phyloP scores from a whole-genome alignment of 1,140 invertebrate species.

The Cydia splendana region DNA sequence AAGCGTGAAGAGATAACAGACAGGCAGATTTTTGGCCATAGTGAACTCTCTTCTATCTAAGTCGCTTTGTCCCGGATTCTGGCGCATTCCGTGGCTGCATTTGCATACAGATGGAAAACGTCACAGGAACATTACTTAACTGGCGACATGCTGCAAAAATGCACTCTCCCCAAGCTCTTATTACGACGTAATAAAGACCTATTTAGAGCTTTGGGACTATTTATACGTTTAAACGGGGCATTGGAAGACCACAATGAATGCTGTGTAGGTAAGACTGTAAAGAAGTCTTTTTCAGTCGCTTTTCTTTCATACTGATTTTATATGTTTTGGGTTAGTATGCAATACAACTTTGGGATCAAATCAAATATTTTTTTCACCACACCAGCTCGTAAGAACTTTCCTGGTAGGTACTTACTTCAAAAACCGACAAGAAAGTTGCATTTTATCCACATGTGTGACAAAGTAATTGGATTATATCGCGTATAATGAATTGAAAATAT shows the following conservation, averaged over 20 bases:
- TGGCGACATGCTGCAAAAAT: constrained; percentile 33
- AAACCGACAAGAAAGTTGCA: no score
- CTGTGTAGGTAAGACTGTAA: not conserved
- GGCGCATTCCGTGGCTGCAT: constrained; percentile 45
- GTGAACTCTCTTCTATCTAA: not conserved
- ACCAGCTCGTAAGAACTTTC: no score
- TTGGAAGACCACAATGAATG: not conserved
- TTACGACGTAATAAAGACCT: not conserved
- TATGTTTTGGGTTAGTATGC: no score
- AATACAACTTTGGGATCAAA: not conserved
- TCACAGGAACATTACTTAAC: constrained; percentile 59
- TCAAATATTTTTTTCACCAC: no score
- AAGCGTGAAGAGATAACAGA: no score
- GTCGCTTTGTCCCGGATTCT: not conserved
- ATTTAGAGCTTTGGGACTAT: not conserved
- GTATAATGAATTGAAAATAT: no score
- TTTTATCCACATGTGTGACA: no score
- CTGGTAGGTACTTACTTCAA: no score
- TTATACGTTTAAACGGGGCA: not conserved
- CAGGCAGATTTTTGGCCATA: no score
- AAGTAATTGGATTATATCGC: no score
- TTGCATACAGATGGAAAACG: constrained; percentile 68
- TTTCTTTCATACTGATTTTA: not conserved
- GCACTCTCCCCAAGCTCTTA: not conserved
- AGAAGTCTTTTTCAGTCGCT: not conserved